Evolutionary conservation across 2,888 invertebrate genomes (phyloP).

Genomic region (Tortricodes alternella): DNA sequence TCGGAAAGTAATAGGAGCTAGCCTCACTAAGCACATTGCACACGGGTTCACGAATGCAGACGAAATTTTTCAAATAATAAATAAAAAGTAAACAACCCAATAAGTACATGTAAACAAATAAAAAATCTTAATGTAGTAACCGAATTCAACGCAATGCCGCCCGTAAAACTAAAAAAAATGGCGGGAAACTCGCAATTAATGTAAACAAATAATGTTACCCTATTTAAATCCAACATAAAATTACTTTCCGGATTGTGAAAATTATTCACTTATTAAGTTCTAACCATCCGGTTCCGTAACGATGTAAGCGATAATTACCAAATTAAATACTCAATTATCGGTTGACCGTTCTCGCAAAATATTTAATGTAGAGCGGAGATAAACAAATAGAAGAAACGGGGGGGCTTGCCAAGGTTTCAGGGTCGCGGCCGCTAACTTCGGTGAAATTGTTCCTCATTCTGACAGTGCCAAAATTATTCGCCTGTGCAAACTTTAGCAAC

Average conservation of each 20-base stretch:
- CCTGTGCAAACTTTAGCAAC: constrained; percentile 29
- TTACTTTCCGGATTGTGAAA: background rate
- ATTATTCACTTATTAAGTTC: background rate
- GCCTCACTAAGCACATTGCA: constrained; percentile 27
- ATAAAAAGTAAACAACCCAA: background rate
- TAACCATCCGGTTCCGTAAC: constrained; percentile 1
- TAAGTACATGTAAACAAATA: background rate
- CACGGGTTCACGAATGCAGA: background rate
- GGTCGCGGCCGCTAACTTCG: constrained; percentile 66
- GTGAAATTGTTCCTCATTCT: constrained; percentile 76
- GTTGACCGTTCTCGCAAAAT: constrained; percentile 6
- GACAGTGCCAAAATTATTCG: constrained; percentile 74
- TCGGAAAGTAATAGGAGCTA: constrained; percentile 58
- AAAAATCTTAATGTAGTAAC: background rate
- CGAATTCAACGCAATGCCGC: background rate
- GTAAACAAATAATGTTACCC: constrained; percentile 26
- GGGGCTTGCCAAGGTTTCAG: constrained; percentile 77
- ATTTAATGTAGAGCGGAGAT: constrained; percentile 41
- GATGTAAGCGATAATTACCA: constrained; percentile 1
- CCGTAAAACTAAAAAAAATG: constrained; percentile 23
- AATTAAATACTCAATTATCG: constrained; percentile 3
- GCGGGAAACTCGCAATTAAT: constrained; percentile 44
- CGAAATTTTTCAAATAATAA: background rate
- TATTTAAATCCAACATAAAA: constrained; percentile 2
- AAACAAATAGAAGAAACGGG: constrained; percentile 67